Conservation (phyloP, 2,113 vertebrate genomes). For the Heterochromis multidens region DNA sequence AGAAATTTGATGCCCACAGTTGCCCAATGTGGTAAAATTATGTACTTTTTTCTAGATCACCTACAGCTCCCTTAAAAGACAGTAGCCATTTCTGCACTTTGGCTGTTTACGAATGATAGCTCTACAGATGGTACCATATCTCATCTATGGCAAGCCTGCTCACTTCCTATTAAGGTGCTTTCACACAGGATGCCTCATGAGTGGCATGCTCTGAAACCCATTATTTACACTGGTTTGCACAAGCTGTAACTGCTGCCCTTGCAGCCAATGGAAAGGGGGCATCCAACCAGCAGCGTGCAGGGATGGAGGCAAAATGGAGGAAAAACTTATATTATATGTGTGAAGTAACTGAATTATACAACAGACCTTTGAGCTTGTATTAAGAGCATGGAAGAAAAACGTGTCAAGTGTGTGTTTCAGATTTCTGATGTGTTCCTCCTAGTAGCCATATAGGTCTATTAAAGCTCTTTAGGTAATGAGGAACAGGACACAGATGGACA, state of each 20-base stretch:
- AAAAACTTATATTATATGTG: background rate
- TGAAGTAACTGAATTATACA: background rate
- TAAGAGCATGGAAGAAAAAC: background rate
- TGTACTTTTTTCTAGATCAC: background rate
- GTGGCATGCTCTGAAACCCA: background rate
- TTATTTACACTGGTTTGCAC: background rate
- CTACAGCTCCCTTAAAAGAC: background rate
- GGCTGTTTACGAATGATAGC: background rate
- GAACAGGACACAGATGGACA: background rate
- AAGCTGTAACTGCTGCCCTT: background rate
- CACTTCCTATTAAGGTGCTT: background rate
- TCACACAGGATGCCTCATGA: background rate
- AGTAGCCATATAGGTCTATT: too few species aligned
- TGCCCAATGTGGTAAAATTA: background rate
- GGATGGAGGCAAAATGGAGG: background rate
- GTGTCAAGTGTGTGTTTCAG: too few species aligned
- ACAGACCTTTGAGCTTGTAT: accelerated
- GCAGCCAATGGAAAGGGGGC: background rate
- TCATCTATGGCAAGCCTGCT: background rate
- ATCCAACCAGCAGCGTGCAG: background rate
- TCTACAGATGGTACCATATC: background rate
- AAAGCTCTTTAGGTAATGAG: background rate
- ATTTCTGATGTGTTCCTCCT: background rate
- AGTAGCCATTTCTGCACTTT: background rate
- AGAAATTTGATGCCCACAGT: background rate